Conservation (phyloP, 2,113 vertebrate species). For the Cebus imitator region DNA sequence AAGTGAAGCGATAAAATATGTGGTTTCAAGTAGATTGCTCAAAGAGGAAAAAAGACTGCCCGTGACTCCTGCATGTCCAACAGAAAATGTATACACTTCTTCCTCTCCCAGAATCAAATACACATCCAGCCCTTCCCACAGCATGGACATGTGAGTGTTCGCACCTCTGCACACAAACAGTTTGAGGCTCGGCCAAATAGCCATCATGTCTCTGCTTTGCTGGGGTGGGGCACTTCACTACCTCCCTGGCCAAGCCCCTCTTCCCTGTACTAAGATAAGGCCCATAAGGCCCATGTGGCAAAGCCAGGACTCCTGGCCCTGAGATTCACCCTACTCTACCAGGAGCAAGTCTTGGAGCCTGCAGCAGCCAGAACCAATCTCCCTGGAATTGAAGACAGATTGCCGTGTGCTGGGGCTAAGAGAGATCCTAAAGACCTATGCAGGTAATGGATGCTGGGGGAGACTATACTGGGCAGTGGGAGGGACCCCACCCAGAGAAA, state of each 20-base stretch:
- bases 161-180: background rate
- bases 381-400: slow-evolving; percentile 55
- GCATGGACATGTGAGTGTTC: background rate
- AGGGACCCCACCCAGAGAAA: background rate
- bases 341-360: slow-evolving; percentile 65
- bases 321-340: background rate
- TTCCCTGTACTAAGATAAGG: background rate
- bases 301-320: background rate
- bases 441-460: slow-evolving; percentile 31
- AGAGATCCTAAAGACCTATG: slow-evolving; percentile 38
- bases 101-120: background rate
- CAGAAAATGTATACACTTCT: background rate
- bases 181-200: background rate
- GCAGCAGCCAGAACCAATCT: slow-evolving; percentile 47
- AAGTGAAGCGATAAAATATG: background rate
- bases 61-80: too few relatives aligned
- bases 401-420: slow-evolving; percentile 52
- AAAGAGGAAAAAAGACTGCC: background rate
- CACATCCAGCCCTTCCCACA: background rate
- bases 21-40: background rate
- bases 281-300: background rate
- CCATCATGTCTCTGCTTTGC: background rate
- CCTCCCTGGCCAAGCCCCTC: background rate
- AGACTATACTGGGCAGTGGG: background rate
- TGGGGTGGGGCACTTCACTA: background rate